Base-by-base conservation (phyloP, 2,797 vertebrate genomes). In the Meriones psammophilus region DNA sequence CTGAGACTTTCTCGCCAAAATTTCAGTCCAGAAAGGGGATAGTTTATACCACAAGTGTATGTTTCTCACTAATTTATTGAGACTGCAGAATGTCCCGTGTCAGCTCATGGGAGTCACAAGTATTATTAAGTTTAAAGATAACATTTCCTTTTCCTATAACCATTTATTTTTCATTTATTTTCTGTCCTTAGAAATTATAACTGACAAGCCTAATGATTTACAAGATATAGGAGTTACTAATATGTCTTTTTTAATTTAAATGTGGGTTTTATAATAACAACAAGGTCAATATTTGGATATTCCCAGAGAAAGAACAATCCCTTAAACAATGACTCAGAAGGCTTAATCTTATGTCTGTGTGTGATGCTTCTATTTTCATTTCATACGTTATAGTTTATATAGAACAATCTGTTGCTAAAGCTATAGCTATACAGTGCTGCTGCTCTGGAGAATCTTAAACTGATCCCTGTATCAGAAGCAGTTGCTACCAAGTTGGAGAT, bases 371-470 rank as follows among this genome's bases (percentile, higher is more conserved):
- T 80, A 33, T 33, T 89, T 71, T 88, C 30, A 76, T 30, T 33
- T 2, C 36, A 76, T 42, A 46, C 28, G 18, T 78, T 39, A 54
- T 42, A 74, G 13, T 76, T 60, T 92, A 86, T 7, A 22, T 50
- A 58, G 20, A 90, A 18, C 6, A 89, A 87, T 96, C 93, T 8
- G 42, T 56, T 90, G 94, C 79, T 96, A 97, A 97, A 97, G 95
- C 22, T 58, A 95, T 87, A 95, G 74, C 84, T 78, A 64, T 3
- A 13, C 15, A 42, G 97, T 90, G 79, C 91, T 97, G 89, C 94
- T 87, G 0, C 0, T 36, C 90, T 86, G 39, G 80, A 60, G 85
- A 9, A 36, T 84, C 58, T 68, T 88, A 42, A n/a, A 0, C 15
- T 42, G 22, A 1, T 60, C 64, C 8, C 58, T 62, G 39, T 78